phyloP scores from a whole-genome alignment of 2,797 vertebrate genomes.

The Uromys caudimaculatus region DNA sequence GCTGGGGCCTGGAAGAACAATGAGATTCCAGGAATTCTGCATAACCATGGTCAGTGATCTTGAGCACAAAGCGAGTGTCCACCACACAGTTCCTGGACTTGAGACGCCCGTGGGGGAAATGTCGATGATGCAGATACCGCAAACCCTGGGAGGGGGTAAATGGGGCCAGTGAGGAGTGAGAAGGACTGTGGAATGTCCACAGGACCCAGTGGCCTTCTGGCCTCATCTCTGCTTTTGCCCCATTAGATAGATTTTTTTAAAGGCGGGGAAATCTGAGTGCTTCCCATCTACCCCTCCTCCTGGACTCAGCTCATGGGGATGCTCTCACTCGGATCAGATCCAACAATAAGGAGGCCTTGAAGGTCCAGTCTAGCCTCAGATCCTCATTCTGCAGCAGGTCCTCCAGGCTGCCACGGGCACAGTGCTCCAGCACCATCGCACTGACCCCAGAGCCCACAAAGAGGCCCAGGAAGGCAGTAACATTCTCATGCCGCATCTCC shows the following conservation, averaged over 20 bases:
- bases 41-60: constrained; percentile 95
- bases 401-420: constrained; percentile 93
- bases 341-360: constrained; percentile 94
- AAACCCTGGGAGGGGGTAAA: constrained; percentile 88
- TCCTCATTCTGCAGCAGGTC: constrained; percentile 92
- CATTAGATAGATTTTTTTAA: background rate
- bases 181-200: background rate
- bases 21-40: constrained; percentile 92
- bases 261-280: background rate
- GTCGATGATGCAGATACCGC: constrained; percentile 93
- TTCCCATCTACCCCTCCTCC: background rate
- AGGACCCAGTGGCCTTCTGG: background rate
- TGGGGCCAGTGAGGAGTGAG: constrained; percentile 80
- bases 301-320: background rate
- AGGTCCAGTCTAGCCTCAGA: constrained; percentile 95
- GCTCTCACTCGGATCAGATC: constrained; percentile 92
- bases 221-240: background rate
- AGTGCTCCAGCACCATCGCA: constrained; percentile 93
- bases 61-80: constrained; percentile 94
- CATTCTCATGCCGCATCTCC: constrained; percentile 93
- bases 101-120: constrained; percentile 92
- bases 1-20: constrained; percentile 84
- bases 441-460: constrained; percentile 92
- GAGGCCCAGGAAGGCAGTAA: constrained; percentile 93
- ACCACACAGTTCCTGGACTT: constrained; percentile 96